Evolutionary conservation across 2,888 invertebrate genomes (phyloP).

Genomic region (Synanthedon tipuliformis): DNA sequence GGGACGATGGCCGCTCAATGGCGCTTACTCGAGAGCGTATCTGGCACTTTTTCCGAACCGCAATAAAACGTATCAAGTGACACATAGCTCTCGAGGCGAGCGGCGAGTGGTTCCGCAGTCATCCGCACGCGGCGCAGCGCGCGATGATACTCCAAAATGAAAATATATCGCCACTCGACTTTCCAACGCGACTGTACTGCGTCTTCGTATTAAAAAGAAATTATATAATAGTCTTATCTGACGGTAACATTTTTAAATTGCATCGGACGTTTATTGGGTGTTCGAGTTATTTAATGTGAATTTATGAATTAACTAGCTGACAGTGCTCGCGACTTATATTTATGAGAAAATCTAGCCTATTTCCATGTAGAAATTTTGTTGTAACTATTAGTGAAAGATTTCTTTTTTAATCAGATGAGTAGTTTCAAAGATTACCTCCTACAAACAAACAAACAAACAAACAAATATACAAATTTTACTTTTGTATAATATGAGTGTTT

Average conservation of each 20-base stretch:
- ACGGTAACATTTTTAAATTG: background rate
- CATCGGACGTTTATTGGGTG: background rate
- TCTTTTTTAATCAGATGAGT: too few species aligned
- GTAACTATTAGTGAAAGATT: too few species aligned
- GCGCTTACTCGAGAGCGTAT: background rate
- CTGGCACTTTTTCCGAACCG: slow-evolving; percentile 9
- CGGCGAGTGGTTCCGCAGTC: slow-evolving; percentile 29
- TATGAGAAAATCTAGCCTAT: too few species aligned
- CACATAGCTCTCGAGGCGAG: slow-evolving; percentile 34
- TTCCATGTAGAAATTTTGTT: too few species aligned
- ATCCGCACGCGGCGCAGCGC: slow-evolving; percentile 40
- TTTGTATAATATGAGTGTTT: too few species aligned
- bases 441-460: too few species aligned
- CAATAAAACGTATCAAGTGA: slow-evolving; percentile 35
- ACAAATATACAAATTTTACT: too few species aligned
- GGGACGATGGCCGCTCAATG: too few species aligned
- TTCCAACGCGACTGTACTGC: slow-evolving; percentile 26
- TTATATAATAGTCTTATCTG: background rate
- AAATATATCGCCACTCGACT: slow-evolving; percentile 47
- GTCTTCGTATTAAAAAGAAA: background rate
- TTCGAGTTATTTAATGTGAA: too few species aligned
- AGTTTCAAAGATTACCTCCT: too few species aligned
- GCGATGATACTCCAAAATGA: slow-evolving; percentile 33
- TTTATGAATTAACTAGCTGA: too few species aligned
- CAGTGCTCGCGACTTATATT: too few species aligned